These are phyloP conservation scores for Sarotherodon lohbergeri DNA, from an alignment of 2,113 vertebrate genomes.

Conservation along the genomic window DNA sequence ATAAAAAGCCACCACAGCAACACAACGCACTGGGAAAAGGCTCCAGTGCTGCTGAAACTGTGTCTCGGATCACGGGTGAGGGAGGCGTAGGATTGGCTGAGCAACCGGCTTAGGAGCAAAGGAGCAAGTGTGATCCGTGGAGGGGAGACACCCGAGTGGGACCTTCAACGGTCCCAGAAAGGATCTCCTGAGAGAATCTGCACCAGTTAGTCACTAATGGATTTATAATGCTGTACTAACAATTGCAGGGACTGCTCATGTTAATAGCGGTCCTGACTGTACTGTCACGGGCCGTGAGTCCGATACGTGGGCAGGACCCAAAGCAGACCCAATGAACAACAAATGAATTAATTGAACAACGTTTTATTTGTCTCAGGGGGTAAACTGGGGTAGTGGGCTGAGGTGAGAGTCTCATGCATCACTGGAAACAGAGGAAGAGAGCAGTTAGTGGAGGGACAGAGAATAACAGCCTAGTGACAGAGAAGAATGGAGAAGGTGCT, in stretches of 20 bases:
- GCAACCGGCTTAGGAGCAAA: not conserved
- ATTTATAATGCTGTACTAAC: not conserved
- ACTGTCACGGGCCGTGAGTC: not conserved
- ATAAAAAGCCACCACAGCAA: not conserved
- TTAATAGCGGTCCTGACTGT: not conserved
- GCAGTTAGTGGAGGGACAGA: not conserved
- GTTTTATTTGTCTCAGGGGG: not conserved
- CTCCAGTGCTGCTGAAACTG: not conserved
- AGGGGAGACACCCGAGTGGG: not conserved
- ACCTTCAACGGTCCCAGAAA: not conserved
- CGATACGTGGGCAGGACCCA: not conserved
- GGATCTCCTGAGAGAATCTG: not conserved
- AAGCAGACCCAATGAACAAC: not conserved
- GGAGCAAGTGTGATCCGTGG: not conserved
- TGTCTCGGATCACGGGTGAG: not conserved
- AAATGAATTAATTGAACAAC: not conserved
- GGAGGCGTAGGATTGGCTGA: not conserved
- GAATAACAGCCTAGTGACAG: not conserved
- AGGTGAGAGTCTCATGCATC: not conserved
- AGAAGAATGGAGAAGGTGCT: not conserved
- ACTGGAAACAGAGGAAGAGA: not conserved
- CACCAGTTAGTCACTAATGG: not conserved
- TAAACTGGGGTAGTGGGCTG: not conserved
- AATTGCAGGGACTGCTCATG: not conserved
- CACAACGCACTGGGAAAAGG: not conserved